Evolutionary conservation across 1,140 invertebrate genomes (phyloP).

Genomic region (Achroia grisella): DNA sequence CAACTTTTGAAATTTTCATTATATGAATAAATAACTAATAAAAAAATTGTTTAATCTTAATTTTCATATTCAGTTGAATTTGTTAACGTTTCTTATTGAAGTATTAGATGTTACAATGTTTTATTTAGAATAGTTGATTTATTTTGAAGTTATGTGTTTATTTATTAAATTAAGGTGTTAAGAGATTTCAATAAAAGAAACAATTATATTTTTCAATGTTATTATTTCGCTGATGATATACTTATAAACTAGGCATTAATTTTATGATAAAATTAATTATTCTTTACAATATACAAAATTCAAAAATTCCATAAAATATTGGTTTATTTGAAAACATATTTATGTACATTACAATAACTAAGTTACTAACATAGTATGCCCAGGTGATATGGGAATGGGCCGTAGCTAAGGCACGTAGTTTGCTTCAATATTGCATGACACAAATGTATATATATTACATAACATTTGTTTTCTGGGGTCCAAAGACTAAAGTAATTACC

Average conservation of each 20-base stretch:
- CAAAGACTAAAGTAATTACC: background rate
- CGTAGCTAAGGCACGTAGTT: slow-evolving; percentile 66
- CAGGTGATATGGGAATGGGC: slow-evolving; percentile 64
- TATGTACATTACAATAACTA: slow-evolving; percentile 60
- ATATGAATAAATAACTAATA: too few species aligned
- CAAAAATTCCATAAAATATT: slow-evolving; percentile 74
- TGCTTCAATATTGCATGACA: slow-evolving; percentile 46
- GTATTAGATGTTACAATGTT: too few species aligned
- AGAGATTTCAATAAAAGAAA: slow-evolving; percentile 46
- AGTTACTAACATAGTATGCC: slow-evolving; percentile 61
- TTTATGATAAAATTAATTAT: slow-evolving; percentile 75
- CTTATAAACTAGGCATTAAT: slow-evolving; percentile 71
- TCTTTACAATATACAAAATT: slow-evolving; percentile 75
- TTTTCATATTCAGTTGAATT: too few species aligned
- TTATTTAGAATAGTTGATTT: too few species aligned
- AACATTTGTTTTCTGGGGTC: too few species aligned
- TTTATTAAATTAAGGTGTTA: slow-evolving; percentile 3
- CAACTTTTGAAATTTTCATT: too few species aligned
- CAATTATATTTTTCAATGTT: slow-evolving; percentile 68
- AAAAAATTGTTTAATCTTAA: too few species aligned
- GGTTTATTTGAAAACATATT: slow-evolving; percentile 72
- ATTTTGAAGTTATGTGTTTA: too few species aligned
- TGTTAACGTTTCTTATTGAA: too few species aligned
- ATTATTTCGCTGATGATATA: slow-evolving; percentile 72
- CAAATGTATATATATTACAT: background rate